These are phyloP conservation scores for Pollenia amentaria DNA, from an alignment of 2,888 invertebrate species.

Conservation along the genomic window DNA sequence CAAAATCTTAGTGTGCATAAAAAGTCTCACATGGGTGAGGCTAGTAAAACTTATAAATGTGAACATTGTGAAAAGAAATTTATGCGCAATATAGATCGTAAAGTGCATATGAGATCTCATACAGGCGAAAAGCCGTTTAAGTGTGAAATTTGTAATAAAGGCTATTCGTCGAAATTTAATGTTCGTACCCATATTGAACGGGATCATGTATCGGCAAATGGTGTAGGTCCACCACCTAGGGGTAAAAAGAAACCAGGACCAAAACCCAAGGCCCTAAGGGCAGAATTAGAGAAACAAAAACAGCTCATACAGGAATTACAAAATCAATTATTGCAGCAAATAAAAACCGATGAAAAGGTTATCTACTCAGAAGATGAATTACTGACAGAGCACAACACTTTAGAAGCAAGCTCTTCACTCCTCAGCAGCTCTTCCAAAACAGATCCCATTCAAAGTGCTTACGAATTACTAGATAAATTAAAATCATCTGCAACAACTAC, in stretches of 20 bases:
- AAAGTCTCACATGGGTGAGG: constrained; percentile 80
- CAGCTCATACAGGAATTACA: constrained; percentile 77
- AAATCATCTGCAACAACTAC: constrained; percentile 35
- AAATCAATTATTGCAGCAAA: constrained; percentile 70
- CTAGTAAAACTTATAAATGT: constrained; percentile 80
- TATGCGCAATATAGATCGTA: constrained; percentile 82
- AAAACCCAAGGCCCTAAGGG: constrained; percentile 75
- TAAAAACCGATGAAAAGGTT: constrained; percentile 68
- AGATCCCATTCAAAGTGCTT: constrained; percentile 63
- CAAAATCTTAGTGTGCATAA: constrained; percentile 83
- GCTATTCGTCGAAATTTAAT: constrained; percentile 82
- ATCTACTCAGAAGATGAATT: constrained; percentile 50
- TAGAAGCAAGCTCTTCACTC: constrained; percentile 14
- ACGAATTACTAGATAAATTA: constrained; percentile 54
- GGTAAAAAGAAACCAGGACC: constrained; percentile 74
- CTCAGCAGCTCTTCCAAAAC: background rate
- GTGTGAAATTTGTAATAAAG: constrained; percentile 80
- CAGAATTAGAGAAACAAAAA: constrained; percentile 78
- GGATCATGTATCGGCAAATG: constrained; percentile 77
- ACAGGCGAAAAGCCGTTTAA: constrained; percentile 83
- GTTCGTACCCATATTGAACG: constrained; percentile 80
- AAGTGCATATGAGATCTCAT: constrained; percentile 82
- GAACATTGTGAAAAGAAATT: constrained; percentile 82
- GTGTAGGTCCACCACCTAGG: constrained; percentile 12
- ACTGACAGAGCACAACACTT: background rate